Evolutionary conservation across 1,140 invertebrate genomes (phyloP).

Genomic region (Melitaea cinxia): DNA sequence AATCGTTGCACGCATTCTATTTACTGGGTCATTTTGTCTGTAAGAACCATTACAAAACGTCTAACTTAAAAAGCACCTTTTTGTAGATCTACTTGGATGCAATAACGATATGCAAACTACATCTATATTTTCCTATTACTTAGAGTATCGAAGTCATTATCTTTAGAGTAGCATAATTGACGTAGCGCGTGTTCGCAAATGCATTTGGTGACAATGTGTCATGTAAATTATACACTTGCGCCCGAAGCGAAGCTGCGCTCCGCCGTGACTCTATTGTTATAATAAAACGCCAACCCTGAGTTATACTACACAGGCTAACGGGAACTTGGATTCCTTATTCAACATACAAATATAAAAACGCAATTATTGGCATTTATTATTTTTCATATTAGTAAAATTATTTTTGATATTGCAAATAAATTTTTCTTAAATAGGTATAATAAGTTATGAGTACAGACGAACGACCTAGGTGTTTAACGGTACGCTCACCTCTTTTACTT

Average conservation of each 20-base stretch:
- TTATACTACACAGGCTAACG: constrained; percentile 48
- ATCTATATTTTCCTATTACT: constrained; percentile 10
- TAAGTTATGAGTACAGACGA: no score
- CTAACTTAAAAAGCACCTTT: background rate
- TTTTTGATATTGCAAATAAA: no score
- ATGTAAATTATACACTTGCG: constrained; percentile 73
- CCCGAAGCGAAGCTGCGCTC: constrained; percentile 41
- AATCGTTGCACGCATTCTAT: no score
- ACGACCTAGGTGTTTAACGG: no score
- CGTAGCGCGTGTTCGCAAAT: constrained; percentile 52
- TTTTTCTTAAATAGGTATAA: no score
- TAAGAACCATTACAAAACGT: background rate
- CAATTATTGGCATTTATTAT: no score
- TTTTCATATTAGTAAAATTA: no score
- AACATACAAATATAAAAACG: background rate
- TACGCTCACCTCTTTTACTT: no score
- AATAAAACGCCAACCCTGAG: constrained; percentile 76
- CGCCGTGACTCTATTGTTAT: constrained; percentile 71
- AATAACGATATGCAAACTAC: no score
- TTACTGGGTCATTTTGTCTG: no score
- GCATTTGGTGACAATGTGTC: constrained; percentile 69
- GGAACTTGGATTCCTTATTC: constrained; percentile 8
- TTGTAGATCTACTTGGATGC: background rate
- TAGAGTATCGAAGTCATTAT: constrained; percentile 7
- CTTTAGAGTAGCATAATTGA: constrained; percentile 39